Base-by-base conservation (phyloP, 2,888 invertebrate species). In the Dicranocentrus wangi region DNA sequence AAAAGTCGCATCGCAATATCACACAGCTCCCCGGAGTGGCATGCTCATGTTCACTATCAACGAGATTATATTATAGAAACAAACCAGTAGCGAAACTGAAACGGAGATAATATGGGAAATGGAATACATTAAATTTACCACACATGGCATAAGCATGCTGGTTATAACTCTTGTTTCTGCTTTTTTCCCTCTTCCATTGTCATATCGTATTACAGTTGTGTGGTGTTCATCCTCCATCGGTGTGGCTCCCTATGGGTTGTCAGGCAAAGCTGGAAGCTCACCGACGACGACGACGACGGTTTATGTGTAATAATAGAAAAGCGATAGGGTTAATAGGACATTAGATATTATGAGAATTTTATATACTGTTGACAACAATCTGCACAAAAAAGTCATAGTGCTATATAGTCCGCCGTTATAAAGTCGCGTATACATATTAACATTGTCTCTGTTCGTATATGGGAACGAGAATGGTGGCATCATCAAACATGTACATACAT, bases 81-180 rank as follows among this genome's bases (percentile, higher is more conserved):
- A 43, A 55, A 75, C 19, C 7, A 28, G 19, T 23, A 47, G 19
- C n/a, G 25, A 23, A 43, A 32, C 13, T 17, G 63, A 32, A 32
- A 51, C 27, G 60, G 61, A 75, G 68, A 76, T n/a, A n/a, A n/a
- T 63, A 63, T 66, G 60, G 60, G 76, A 68, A 66, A 68, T 60
- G 58, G 68, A 76, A 76, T 76, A 76, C 66, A 76, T 75, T 76
- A 76, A 76, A 76, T 76, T 66, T 47, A 76, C 58, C 76, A 76
- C 76, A 76, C 76, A 76, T 76, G 76, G 76, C 60, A 68, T 75
- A 75, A 58, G 76, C 68, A 76, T 76, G 66, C 68, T 43, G 60
- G n/a, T 47, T 47, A 3, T 23, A 23, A 43, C 66, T 66, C 25
- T 47, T 7, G n/a, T 66, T 25, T n/a, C 15, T 51, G 21, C 19